Evolutionary conservation across 1,140 invertebrate species (phyloP).

Genomic region (Pseudachorutes palmiensis): DNA sequence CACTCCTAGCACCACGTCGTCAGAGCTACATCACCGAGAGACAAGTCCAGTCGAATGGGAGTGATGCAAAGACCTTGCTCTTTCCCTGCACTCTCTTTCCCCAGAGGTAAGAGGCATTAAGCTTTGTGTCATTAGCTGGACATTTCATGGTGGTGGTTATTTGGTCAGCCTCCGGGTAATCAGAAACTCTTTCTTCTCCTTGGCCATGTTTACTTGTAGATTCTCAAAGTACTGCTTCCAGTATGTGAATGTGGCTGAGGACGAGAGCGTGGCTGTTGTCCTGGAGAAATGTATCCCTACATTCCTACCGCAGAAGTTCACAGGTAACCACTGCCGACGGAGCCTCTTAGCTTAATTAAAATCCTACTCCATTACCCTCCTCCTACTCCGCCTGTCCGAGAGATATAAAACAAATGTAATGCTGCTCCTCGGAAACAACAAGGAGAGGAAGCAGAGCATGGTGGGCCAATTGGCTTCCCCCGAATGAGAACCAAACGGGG

Average conservation of each 20-base stretch:
- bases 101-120: conserved; percentile 13
- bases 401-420: no score
- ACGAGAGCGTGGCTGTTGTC: conserved; percentile 34
- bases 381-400: neutral
- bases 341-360: conserved; percentile 1
- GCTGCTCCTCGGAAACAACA: no score
- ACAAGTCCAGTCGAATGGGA: conserved; percentile 19
- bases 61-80: conserved; percentile 3
- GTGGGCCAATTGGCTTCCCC: no score
- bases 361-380: neutral
- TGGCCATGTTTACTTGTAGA: no score
- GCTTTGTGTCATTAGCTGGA: no score
- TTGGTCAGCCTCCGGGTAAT: neutral
- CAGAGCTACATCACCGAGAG: conserved; percentile 31
- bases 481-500: no score
- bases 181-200: no score
- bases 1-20: conserved; percentile 22
- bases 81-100: conserved; percentile 31
- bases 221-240: conserved; percentile 35
- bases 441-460: no score
- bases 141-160: neutral
- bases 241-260: conserved; percentile 34
- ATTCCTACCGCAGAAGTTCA: conserved; percentile 15
- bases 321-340: conserved; percentile 25
- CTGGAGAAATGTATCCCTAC: conserved; percentile 34